Conservation (phyloP, 2,113 vertebrate genomes). For the Poecilia latipinna region DNA sequence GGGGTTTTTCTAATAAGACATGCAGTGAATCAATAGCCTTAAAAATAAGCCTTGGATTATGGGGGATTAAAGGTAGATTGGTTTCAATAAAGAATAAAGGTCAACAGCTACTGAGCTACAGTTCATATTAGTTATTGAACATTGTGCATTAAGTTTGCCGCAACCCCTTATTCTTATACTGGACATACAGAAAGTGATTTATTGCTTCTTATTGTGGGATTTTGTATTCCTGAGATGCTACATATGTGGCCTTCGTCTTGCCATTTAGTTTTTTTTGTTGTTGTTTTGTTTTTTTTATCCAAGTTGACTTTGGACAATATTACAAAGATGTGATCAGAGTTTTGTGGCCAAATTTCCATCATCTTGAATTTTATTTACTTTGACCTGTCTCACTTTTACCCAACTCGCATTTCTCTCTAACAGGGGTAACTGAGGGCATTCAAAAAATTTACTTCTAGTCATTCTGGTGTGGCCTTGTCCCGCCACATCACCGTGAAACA, state of each 20-base stretch:
- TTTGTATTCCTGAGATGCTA: not conserved
- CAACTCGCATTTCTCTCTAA: too few species aligned
- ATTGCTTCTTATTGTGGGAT: not conserved
- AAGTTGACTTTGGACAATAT: too few species aligned
- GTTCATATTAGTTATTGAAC: not conserved
- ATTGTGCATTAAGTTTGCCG: slow-evolving; percentile 13
- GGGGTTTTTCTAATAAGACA: slow-evolving; percentile 39
- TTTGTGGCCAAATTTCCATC: too few species aligned
- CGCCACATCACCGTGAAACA: too few species aligned
- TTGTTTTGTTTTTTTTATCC: too few species aligned
- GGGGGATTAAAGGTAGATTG: slow-evolving; percentile 64
- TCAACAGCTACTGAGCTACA: slow-evolving; percentile 17
- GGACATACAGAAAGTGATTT: slow-evolving; percentile 5
- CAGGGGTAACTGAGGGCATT: too few species aligned
- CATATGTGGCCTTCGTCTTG: slow-evolving; percentile 4
- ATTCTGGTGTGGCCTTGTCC: too few species aligned
- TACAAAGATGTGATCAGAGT: too few species aligned
- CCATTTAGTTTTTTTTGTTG: not conserved
- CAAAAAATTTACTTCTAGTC: too few species aligned
- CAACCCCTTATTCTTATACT: not conserved
- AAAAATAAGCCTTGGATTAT: slow-evolving; percentile 60
- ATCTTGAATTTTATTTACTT: too few species aligned
- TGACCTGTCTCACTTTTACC: too few species aligned
- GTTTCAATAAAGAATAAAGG: slow-evolving; percentile 53
- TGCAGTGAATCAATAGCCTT: slow-evolving; percentile 44